Evolutionary conservation across 2,113 vertebrate species (phyloP), one percentile per base, ranked within the genome.

Genomic region (Mungos mungo): DNA sequence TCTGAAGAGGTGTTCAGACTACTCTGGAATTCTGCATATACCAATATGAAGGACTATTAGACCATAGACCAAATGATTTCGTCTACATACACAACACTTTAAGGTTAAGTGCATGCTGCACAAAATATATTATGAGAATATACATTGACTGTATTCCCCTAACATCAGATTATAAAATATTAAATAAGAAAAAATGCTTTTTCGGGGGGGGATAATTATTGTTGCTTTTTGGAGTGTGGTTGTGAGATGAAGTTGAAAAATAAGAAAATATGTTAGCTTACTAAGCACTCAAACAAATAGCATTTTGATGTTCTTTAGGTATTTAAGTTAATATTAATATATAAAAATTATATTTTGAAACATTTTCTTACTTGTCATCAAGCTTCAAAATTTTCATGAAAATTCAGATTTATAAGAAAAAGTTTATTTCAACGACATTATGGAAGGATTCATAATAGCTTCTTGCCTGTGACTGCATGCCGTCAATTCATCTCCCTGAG

Each of bases 401-500:
- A 97, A 90, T 83, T 69, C 7, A 89, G 45, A 94, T 57, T 84
- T 94, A 76, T 10, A 71, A 71, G 81, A 92, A 96, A 95, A 93
- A 82, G 72, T 66, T 93, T 54, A 83, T 90, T 86, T 94, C 77
- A 90, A 50, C n/a, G 15, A 91, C 60, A 72, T 90, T 45, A 94
- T 45, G 16, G 79, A 97, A 96, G 54, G 77, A 85, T 77, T 96
- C 81, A 95, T 93, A 88, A 81, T 14, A 94, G 92, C 69, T 85
- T 25, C 57, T 74, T 91, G 60, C 5, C 65, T 92, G 88, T 52
- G 57, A 38, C 90, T 74, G 74, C 35, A 74, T 86, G 84, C 11
- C 89, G 79, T 81, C 80, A 86, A 83, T 96, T 92, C 66, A 92
- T 95, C 85, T 97, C 68, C 57, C 18, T 88, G 60, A 52, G 71